Base-by-base conservation (phyloP, 2,888 invertebrate species). In the Oscheius sp. region DNA sequence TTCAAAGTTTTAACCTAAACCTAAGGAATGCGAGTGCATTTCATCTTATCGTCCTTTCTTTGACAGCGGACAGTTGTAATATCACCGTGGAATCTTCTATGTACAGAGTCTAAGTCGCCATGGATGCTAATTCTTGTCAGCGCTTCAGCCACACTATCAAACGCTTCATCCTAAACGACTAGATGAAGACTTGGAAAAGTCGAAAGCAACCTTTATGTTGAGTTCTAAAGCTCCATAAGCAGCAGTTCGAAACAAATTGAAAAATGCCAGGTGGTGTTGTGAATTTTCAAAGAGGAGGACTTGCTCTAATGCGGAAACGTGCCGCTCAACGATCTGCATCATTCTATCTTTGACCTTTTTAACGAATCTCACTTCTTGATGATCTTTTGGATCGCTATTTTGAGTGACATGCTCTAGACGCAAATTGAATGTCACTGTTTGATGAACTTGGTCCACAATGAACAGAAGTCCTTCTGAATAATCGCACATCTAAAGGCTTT, bases 271-370 rank as follows among this genome's bases (percentile, higher is more conserved):
- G 0, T 65, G 52, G 2, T 71, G 63, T 8, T 53, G 39, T 1
- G 55, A 42, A 15, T 58, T 39, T 6, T 50, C 66, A 29, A 80
- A 80, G 8, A 50, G 65, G 1, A 76, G 17, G 33, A 72, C 71
- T 37, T 71, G 66, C 33, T 65, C 55, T 10, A 80, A 67, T 46
- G 73, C 65, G 6, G 65, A 64, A 20, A 80, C 70, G 45, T 80
- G 80, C 6, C 77, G 65, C 53, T 80, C 80, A 10, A 79, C 77
- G 23, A 80, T 72, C 75, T 80, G 65, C 17, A 73, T n/a, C n/a
- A n/a, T n/a, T n/a, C n/a, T n/a, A 66, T n/a, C 25, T n/a, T 34
- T 50, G 58, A 37, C n/a, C 64, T 25, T 17, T 8, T 33, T 6
- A 42, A n/a, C 1, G 20, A 15, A 20, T 27, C 20, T 55, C 2